A percentile compares a stretch with the other conserved stretches of the same genome.
Conservation (phyloP, 2,113 vertebrate species). For the Microcebus murinus region DNA sequence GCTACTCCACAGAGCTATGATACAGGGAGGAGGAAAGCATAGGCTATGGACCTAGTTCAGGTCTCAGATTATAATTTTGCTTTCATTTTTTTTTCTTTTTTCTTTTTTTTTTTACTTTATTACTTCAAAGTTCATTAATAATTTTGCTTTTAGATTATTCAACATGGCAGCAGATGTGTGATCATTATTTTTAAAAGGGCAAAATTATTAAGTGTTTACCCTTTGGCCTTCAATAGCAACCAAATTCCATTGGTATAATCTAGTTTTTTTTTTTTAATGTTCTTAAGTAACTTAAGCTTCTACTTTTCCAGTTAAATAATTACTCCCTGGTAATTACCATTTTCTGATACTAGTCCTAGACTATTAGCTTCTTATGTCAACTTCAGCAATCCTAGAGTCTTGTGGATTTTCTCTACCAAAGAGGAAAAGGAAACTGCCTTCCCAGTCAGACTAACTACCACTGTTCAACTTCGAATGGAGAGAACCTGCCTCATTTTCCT, state of each 20-base stretch:
- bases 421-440: background rate
- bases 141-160: constrained; percentile 1
- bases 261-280: background rate
- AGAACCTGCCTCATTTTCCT: background rate
- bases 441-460: background rate
- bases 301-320: constrained; percentile 14
- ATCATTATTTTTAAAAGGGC: background rate
- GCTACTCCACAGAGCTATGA: background rate
- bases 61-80: background rate
- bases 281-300: background rate
- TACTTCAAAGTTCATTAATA: background rate
- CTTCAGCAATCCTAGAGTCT: background rate
- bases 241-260: background rate
- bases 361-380: background rate
- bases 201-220: background rate
- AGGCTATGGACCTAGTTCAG: background rate
- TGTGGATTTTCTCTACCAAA: background rate
- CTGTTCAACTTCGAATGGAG: background rate
- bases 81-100: background rate
- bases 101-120: too few species aligned
- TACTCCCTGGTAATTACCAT: background rate
- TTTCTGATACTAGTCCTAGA: constrained; percentile 28
- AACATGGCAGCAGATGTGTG: background rate
- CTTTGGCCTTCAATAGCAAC: background rate
- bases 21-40: background rate